These are phyloP conservation scores for Myzus persicae DNA, from an alignment of 1,140 invertebrate species.

Conservation along the genomic window DNA sequence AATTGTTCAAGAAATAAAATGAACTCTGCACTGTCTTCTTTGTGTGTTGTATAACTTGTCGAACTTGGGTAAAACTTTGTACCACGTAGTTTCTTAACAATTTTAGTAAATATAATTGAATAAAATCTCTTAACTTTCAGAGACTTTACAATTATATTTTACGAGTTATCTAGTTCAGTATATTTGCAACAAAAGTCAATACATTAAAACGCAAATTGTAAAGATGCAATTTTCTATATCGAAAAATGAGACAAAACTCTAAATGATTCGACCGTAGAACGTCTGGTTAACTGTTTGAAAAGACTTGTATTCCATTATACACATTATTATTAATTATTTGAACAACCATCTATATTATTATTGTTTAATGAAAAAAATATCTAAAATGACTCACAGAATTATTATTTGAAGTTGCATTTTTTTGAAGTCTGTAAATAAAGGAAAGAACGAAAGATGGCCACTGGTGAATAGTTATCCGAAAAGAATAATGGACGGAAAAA, in stretches of 20 bases:
- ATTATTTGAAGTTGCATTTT: neutral
- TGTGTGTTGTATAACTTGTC: neutral
- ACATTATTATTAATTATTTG: neutral
- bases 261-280: neutral
- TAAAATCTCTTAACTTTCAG: neutral
- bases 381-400: neutral
- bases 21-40: neutral
- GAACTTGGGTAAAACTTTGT: neutral
- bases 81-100: neutral
- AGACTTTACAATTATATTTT: conserved; percentile 18
- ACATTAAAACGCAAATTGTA: neutral
- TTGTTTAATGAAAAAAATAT: neutral
- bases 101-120: conserved; percentile 26
- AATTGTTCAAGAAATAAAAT: neutral
- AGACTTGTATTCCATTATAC: neutral
- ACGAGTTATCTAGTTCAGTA: neutral
- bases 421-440: neutral
- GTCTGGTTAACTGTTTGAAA: neutral
- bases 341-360: neutral
- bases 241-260: neutral
- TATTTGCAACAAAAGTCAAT: neutral
- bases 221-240: neutral
- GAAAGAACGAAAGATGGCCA: neutral
- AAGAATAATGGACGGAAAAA: neutral
- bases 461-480: neutral